Conservation (phyloP, 2,797 vertebrate genomes). For the Sebastiscus albofasciatus region DNA sequence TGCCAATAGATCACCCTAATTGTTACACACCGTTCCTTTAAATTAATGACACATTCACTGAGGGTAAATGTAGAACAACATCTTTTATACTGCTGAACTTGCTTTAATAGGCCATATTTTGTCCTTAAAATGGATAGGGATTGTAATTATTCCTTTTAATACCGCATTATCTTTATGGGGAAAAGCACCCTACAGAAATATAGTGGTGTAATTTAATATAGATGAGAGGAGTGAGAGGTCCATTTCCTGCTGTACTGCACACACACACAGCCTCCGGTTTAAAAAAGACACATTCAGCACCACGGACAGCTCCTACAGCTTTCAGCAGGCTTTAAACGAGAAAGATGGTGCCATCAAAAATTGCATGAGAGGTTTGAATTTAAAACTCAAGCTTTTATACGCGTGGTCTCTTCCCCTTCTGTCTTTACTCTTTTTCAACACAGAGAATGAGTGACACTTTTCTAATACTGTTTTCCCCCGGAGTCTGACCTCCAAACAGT, state of each 20-base stretch:
- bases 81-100: neutral
- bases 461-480: neutral
- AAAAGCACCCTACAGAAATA: conserved; percentile 1
- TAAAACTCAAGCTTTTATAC: neutral
- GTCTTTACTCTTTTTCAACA: neutral
- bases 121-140: neutral
- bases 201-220: conserved; percentile 17
- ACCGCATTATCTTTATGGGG: neutral
- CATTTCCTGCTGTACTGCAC: conserved; percentile 8
- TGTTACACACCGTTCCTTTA: neutral
- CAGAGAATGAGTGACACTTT: neutral
- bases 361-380: neutral
- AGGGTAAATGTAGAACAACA: neutral
- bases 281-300: conserved; percentile 41
- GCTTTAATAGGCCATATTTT: neutral
- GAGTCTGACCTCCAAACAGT: neutral
- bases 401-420: neutral
- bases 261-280: neutral
- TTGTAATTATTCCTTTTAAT: neutral
- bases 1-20: too few species aligned
- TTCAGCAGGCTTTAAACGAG: neutral
- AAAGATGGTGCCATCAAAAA: neutral
- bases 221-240: neutral
- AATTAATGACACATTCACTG: neutral
- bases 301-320: conserved; percentile 44